Conservation (phyloP, 1,140 invertebrate species). For the Drosophila sproati region DNA sequence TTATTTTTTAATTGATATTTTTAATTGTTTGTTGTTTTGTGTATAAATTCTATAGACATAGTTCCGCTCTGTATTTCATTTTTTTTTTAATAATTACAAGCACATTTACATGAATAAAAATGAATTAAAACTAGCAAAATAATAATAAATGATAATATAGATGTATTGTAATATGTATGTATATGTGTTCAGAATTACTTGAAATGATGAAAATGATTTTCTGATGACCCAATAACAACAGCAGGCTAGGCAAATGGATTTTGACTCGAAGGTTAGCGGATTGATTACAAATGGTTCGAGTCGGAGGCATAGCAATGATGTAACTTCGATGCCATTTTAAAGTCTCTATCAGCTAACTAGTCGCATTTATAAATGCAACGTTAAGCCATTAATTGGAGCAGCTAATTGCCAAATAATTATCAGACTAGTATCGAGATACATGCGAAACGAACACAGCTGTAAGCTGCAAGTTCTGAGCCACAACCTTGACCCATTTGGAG, state of each 20-base stretch:
- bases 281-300: not conserved
- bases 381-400: slow-evolving; percentile 22
- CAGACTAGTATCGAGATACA: slow-evolving; percentile 11
- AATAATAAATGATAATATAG: slow-evolving; percentile 32
- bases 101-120: slow-evolving; percentile 63
- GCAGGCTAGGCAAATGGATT: not conserved
- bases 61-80: slow-evolving; percentile 49
- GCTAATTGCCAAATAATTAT: slow-evolving; percentile 38
- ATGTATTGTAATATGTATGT: slow-evolving; percentile 32
- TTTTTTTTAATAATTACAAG: slow-evolving; percentile 60
- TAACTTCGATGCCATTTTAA: not conserved
- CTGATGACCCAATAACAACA: not conserved
- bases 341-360: not conserved
- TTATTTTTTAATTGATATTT: slow-evolving; percentile 21
- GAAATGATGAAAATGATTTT: slow-evolving; percentile 33
- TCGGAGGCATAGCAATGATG: not conserved
- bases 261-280: not conserved
- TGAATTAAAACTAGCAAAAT: slow-evolving; percentile 40
- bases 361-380: not conserved
- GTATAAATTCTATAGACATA: slow-evolving; percentile 27
- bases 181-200: slow-evolving; percentile 41
- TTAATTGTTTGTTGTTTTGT: slow-evolving; percentile 22
- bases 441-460: slow-evolving; percentile 11
- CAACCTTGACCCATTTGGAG: slow-evolving; percentile 34
- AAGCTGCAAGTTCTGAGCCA: not conserved